Percentiles rank a stretch among this genome's conserved stretches.
Evolutionary conservation across 1,140 invertebrate species (phyloP).

Genomic region (Apocrypta bakeri): DNA sequence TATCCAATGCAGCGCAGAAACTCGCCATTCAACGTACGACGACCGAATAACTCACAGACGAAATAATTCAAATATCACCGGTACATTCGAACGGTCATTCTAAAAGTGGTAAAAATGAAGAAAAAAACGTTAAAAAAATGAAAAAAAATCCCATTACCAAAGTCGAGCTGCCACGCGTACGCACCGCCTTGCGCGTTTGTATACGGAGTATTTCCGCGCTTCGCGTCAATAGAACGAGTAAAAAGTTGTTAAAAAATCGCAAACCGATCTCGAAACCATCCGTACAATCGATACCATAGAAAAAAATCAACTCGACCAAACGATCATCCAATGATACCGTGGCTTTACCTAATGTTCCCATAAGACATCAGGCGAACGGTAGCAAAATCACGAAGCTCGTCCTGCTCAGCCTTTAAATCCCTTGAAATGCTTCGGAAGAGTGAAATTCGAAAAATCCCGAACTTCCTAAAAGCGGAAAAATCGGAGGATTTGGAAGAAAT

Average conservation of each 20-base stretch:
- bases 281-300: background rate
- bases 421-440: background rate
- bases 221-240: too few species aligned
- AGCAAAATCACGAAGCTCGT: conserved; percentile 23
- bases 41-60: too few species aligned
- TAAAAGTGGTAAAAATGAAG: too few species aligned
- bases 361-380: background rate
- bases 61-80: too few species aligned
- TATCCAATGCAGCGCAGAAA: too few species aligned
- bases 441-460: background rate
- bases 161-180: background rate
- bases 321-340: background rate
- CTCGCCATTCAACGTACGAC: too few species aligned
- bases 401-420: background rate
- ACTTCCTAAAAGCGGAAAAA: background rate
- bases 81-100: too few species aligned
- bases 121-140: background rate
- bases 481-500: background rate
- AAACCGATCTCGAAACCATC: background rate
- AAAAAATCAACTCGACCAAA: background rate
- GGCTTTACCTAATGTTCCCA: background rate
- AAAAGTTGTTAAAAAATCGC: background rate
- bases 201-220: background rate
- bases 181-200: too few species aligned
- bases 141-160: background rate